These are phyloP conservation scores for Rotaria sp. DNA, from an alignment of 2,888 invertebrate genomes.

Conservation along the genomic window DNA sequence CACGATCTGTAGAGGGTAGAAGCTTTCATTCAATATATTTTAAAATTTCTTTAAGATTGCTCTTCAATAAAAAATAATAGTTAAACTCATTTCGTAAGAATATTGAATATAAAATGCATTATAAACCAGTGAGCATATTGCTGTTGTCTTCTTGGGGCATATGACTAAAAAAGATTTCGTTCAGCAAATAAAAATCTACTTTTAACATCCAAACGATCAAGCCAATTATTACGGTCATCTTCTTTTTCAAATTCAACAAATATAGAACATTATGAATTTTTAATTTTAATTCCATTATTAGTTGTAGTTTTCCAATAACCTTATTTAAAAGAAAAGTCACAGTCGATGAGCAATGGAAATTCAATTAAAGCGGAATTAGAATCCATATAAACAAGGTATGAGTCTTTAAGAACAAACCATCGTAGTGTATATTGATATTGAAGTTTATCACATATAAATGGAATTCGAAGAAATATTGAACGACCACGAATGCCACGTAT, in stretches of 20 bases:
- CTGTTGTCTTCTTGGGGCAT: conserved; percentile 25
- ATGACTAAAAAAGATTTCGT: conserved; percentile 27
- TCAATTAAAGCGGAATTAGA: conserved; percentile 6
- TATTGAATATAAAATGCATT: too few relatives aligned
- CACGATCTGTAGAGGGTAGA: too few relatives aligned
- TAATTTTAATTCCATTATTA: conserved; percentile 34
- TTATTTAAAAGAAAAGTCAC: conserved; percentile 19
- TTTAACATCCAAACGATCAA: neutral
- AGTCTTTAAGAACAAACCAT: conserved; percentile 39
- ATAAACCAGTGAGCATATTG: conserved; percentile 34
- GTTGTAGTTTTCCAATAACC: conserved; percentile 29
- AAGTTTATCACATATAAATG: conserved; percentile 6
- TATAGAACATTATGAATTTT: conserved; percentile 32
- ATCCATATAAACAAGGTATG: conserved; percentile 32
- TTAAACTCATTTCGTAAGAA: too few relatives aligned
- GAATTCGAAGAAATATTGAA: neutral
- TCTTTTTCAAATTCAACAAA: conserved; percentile 35
- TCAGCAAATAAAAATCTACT: neutral
- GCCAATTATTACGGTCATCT: conserved; percentile 33
- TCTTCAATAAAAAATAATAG: too few relatives aligned
- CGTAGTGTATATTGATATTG: neutral
- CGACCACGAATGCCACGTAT: conserved; percentile 16
- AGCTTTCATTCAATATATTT: too few relatives aligned
- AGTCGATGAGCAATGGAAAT: conserved; percentile 35
- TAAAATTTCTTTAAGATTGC: too few relatives aligned